Base-by-base conservation (phyloP, 53 echinoderm and acorn worm genomes). In the Astropecten irregularis region DNA sequence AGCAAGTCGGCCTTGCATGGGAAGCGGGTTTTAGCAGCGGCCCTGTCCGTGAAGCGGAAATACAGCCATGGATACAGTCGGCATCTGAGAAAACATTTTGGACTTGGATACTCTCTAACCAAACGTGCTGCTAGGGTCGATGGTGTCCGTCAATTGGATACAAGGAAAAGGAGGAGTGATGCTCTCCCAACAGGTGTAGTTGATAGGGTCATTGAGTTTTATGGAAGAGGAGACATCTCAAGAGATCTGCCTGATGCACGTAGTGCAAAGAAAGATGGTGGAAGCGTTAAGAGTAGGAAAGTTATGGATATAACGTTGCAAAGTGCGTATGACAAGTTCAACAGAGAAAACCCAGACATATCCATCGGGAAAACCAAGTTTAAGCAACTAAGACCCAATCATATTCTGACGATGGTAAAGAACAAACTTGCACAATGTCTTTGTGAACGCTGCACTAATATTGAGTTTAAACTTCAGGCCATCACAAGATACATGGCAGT, bases 191-290 rank as follows among this genome's bases (percentile, higher is more conserved):
- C 52, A 34, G 38, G 33, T 18, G 52, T 34, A 9, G 52, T 51
- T 20, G 52, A 49, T 29, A 66, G 37, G 32, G 66, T 82, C 29
- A 40, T 39, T 36, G 83, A 51, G 21, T 83, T 83, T 40, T 69
- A 21, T 54, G 13, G 40, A 38, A 3, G 68, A 37, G 83, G 69
- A n/a, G 68, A 82, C 34, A 66, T 65, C 11, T 82, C 82, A 49
- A 18, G 82, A n/a, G 66, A 44, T 16, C 82, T 82, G 10, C 82
- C 51, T n/a, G 82, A 82, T 66, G 82, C 82, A 82, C 82, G 35
- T 32, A 82, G 82, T 66, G 68, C 84, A 52, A 69, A 47, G 39
- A 82, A 66, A 33, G 50, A 31, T 47, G 82, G 66, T 30, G 50
- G 33, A 15, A 66, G 25, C 32, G 66, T 66, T 31, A 66, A 31